Evolutionary conservation across 2,113 vertebrate genomes (phyloP).

Genomic region (Gorsachius goisagi): DNA sequence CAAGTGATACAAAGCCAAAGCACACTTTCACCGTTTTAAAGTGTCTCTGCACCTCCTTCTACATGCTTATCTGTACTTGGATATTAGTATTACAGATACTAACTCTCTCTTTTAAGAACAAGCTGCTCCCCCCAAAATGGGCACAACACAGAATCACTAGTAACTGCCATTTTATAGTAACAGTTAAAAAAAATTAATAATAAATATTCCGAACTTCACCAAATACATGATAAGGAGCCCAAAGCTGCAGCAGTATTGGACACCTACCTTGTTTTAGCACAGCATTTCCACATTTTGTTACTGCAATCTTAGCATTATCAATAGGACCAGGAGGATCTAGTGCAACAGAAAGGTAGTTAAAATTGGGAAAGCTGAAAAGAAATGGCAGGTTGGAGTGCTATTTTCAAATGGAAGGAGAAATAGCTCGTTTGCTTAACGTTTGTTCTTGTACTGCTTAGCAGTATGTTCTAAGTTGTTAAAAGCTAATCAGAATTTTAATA

Average conservation of each 20-base stretch:
- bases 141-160: background rate
- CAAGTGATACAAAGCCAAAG: background rate
- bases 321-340: conserved; percentile 93
- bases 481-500: background rate
- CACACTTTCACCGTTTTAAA: background rate
- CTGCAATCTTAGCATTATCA: conserved; percentile 93
- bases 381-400: background rate
- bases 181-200: background rate
- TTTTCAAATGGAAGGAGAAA: background rate
- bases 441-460: background rate
- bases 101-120: background rate
- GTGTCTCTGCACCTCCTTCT: background rate
- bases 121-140: background rate
- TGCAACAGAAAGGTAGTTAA: conserved; percentile 7
- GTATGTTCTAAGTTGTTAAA: background rate
- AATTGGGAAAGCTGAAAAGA: background rate
- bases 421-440: background rate
- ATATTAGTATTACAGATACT: background rate
- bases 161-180: background rate
- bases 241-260: background rate
- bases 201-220: background rate
- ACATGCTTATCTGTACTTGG: background rate
- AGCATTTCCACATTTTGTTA: conserved; percentile 88
- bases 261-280: conserved; percentile 90
- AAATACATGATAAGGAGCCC: background rate